These are phyloP conservation scores for Drosophila mayri DNA, from an alignment of 1,140 invertebrate genomes.

Conservation along the genomic window DNA sequence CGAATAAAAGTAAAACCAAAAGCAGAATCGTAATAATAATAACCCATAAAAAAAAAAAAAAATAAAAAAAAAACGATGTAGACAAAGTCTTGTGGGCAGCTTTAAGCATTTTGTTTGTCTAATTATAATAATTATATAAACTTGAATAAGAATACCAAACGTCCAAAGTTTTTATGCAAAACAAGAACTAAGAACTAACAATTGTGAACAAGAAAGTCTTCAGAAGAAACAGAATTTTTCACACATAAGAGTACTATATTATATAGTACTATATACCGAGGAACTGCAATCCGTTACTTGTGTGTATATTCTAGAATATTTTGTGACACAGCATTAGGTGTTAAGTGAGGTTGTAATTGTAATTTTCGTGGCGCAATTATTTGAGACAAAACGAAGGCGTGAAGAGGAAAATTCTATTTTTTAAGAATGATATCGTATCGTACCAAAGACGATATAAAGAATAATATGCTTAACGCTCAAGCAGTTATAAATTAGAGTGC, in stretches of 20 bases:
- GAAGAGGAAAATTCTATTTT: constrained; percentile 32
- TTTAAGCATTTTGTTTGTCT: constrained; percentile 73
- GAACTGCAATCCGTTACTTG: constrained; percentile 13
- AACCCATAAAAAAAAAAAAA: background rate
- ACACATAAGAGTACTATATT: constrained; percentile 37
- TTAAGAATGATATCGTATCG: constrained; percentile 44
- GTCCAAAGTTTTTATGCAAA: constrained; percentile 72
- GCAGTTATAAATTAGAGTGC: background rate
- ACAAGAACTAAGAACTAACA: constrained; percentile 69
- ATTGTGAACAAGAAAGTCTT: constrained; percentile 81
- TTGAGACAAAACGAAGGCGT: constrained; percentile 18
- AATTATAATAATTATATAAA: constrained; percentile 50
- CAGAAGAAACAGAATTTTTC: constrained; percentile 52
- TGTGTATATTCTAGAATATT: constrained; percentile 31
- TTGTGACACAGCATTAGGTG: constrained; percentile 39
- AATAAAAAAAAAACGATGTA: constrained; percentile 28
- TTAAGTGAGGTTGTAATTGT: constrained; percentile 57
- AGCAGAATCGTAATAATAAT: constrained; percentile 27
- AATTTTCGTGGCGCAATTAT: constrained; percentile 64
- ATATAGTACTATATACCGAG: constrained; percentile 21
- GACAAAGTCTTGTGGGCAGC: constrained; percentile 77
- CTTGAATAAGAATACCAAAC: constrained; percentile 73
- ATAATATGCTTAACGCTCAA: background rate
- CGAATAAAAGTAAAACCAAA: constrained; percentile 24
- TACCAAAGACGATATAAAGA: background rate